Evolutionary conservation across 1,140 invertebrate species (phyloP), one percentile per base, ranked within the genome.

Genomic region (Drosophila nigromelanica): DNA sequence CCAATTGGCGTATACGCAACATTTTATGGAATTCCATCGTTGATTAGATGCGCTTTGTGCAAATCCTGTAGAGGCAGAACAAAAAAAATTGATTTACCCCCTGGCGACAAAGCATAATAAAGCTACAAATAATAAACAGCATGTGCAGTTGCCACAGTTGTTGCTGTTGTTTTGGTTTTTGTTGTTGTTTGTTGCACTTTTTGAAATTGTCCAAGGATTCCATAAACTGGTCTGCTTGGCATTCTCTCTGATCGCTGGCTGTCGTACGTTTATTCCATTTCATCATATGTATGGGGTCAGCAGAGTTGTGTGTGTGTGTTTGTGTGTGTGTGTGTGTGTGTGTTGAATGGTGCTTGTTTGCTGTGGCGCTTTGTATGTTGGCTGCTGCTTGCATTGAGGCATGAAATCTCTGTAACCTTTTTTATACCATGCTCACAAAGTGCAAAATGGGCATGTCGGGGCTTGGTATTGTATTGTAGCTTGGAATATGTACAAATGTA

Each of bases 381-480:
- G 45, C 66, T 61, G 67, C 68, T 79, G 68, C 68, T 67, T 73
- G 72, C 83, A 82, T 58, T 80, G 58, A 73, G 78, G 78, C 82
- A 86, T 86, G 68, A 82, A 86, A 86, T 86, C 83, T 87, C 40
- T 82, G 83, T 74, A 86, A 78, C 78, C 72, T 87, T 81, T 81
- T 35, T 35, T 35, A 35, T 35, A 35, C 33, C 2, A 6, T 35
- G 27, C 27, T 6, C 27, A 27, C 27, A 6, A 27, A 0, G 8
- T 10, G 33, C 33, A 35, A 10, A 35, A 35, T 1, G 33, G 8
- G 7, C 33, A 35, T 33, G 7, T 33, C 7, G 8, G 30, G 4
- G 5, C 7, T 6, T 1, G 8, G 30, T 33, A 33, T n/a, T n/a
- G 7, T 33, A 6, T 7, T 33, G 5, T 6, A 33, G 0, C 6